Conservation (phyloP, 2,888 invertebrate genomes). For the Acanthosepion esculentum region DNA sequence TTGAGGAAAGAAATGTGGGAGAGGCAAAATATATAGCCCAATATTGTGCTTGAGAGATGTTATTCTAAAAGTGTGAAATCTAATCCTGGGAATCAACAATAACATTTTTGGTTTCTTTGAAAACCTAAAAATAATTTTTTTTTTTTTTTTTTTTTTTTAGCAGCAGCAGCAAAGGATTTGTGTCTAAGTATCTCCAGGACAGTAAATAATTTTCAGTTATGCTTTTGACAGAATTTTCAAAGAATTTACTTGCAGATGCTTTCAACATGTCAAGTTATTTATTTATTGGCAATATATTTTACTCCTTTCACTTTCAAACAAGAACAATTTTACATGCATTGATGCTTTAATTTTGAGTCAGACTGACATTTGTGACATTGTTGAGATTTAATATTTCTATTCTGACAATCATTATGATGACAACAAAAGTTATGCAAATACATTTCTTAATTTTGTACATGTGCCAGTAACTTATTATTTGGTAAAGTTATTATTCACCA, state of each 20-base stretch:
- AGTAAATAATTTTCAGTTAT: not conserved
- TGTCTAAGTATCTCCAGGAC: not conserved
- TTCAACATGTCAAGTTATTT: not conserved
- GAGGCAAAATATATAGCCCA: too few species aligned
- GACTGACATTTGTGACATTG: not conserved
- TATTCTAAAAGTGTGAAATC: too few species aligned
- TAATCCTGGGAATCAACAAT: too few species aligned
- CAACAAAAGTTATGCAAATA: too few species aligned
- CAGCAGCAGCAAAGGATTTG: not conserved
- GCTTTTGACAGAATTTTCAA: not conserved
- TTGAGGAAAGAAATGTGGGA: too few species aligned
- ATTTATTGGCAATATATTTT: not conserved
- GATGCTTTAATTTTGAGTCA: not conserved
- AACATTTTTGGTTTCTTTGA: not conserved
- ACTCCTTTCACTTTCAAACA: not conserved
- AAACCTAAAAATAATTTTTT: not conserved
- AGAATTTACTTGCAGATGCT: not conserved
- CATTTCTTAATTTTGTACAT: too few species aligned
- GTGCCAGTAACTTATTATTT: too few species aligned
- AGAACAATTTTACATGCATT: not conserved
- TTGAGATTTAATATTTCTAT: not conserved
- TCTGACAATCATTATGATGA: too few species aligned
- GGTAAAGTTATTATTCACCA: too few species aligned
- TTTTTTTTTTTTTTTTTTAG: not conserved
- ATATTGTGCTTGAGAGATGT: too few species aligned